phyloP scores from a whole-genome alignment of 2,888 invertebrate genomes.

The Pogonocherus hispidulus region DNA sequence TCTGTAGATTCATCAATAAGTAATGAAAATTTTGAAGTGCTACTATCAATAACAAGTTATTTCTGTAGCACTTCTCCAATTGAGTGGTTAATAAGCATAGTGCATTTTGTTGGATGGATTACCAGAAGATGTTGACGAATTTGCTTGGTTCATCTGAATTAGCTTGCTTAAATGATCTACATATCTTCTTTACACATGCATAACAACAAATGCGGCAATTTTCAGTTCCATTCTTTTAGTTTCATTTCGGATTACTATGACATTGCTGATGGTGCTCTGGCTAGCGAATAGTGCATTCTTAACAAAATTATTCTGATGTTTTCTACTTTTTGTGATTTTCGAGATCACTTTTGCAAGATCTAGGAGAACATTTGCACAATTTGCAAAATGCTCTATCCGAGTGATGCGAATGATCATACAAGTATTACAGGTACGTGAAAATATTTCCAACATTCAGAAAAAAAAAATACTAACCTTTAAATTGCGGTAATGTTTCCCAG shows the following conservation, averaged over 20 bases:
- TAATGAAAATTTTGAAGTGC: not conserved
- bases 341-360: not conserved
- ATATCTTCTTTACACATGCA: not conserved
- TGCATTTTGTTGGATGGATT: not conserved
- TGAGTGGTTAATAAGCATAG: not conserved
- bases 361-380: not conserved
- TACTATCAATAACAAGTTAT: not conserved
- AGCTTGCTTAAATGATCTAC: not conserved
- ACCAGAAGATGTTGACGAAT: not conserved
- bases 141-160: not conserved
- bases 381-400: not conserved
- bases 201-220: not conserved
- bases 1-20: not conserved
- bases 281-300: not conserved
- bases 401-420: not conserved
- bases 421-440: not conserved
- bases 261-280: not conserved
- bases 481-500: not conserved
- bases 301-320: not conserved
- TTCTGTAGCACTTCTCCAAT: not conserved
- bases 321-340: not conserved
- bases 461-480: not conserved
- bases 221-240: not conserved
- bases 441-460: not conserved
- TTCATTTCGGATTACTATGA: not conserved